phyloP scores from a whole-genome alignment of 2,888 invertebrate genomes.

The Odiellus spinosus region DNA sequence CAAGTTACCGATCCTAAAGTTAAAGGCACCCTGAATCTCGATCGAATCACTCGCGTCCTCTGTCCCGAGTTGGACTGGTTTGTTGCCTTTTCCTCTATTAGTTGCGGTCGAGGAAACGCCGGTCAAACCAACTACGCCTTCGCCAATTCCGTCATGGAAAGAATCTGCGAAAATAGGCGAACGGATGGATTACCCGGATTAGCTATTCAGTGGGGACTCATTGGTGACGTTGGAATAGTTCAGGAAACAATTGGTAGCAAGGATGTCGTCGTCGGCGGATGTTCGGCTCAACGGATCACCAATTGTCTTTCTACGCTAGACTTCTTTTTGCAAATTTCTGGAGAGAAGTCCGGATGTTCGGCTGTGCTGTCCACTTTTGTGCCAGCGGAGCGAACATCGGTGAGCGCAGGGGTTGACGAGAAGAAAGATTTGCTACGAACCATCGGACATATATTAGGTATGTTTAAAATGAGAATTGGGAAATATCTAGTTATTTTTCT shows the following conservation, averaged over 20 bases:
- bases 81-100: conserved; percentile 88
- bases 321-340: conserved; percentile 70
- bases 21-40: conserved; percentile 62
- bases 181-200: conserved; percentile 65
- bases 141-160: conserved; percentile 95
- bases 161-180: conserved; percentile 72
- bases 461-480: conserved; percentile 12
- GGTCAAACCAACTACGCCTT: conserved; percentile 94
- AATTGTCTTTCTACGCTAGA: conserved; percentile 82
- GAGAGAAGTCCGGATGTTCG: conserved; percentile 52
- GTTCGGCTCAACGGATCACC: conserved; percentile 84
- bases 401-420: conserved; percentile 36
- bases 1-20: conserved; percentile 73
- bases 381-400: conserved; percentile 60
- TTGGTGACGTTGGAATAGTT: conserved; percentile 90
- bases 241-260: conserved; percentile 72
- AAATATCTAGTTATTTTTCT: neutral
- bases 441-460: conserved; percentile 71
- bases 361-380: conserved; percentile 71
- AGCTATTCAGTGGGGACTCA: conserved; percentile 97
- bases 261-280: conserved; percentile 83
- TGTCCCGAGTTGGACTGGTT: conserved; percentile 74
- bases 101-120: conserved; percentile 89
- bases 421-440: conserved; percentile 44
- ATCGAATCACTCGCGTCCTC: conserved; percentile 54